Evolutionary conservation across 2,888 invertebrate genomes (phyloP).

Genomic region (Acrobeloides nanus): DNA sequence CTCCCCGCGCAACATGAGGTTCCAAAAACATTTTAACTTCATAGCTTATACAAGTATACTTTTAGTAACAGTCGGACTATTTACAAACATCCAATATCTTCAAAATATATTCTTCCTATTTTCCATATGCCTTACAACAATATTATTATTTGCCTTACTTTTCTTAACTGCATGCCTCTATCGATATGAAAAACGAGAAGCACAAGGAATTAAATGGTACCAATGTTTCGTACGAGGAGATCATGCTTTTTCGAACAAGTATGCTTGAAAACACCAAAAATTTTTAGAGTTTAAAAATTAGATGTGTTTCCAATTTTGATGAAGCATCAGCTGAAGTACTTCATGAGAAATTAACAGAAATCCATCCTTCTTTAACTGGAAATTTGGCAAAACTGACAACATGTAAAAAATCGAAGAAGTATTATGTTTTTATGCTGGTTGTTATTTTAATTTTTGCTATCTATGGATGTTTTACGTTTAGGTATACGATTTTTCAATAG

Average conservation of each 20-base stretch:
- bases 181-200: conserved; percentile 33
- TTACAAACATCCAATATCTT: conserved; percentile 29
- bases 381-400: conserved; percentile 30
- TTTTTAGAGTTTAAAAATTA: neutral
- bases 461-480: too few relatives aligned
- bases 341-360: conserved; percentile 46
- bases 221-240: conserved; percentile 45
- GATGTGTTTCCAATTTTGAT: conserved; percentile 27
- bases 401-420: conserved; percentile 23
- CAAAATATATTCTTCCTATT: conserved; percentile 33
- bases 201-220: conserved; percentile 51
- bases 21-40: too few relatives aligned
- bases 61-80: conserved; percentile 32
- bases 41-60: conserved; percentile 6
- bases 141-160: conserved; percentile 34
- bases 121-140: conserved; percentile 30
- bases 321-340: conserved; percentile 24
- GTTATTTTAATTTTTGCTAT: conserved; percentile 37
- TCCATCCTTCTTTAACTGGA: conserved; percentile 32
- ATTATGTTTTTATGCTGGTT: conserved; percentile 32
- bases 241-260: conserved; percentile 28
- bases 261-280: neutral
- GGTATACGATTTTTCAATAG: too few relatives aligned
- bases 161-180: conserved; percentile 43
- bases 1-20: too few relatives aligned